Percentiles rank a stretch among this genome's conserved stretches.
Evolutionary conservation across 2,113 vertebrate species (phyloP).

Genomic region (Callipepla squamata): DNA sequence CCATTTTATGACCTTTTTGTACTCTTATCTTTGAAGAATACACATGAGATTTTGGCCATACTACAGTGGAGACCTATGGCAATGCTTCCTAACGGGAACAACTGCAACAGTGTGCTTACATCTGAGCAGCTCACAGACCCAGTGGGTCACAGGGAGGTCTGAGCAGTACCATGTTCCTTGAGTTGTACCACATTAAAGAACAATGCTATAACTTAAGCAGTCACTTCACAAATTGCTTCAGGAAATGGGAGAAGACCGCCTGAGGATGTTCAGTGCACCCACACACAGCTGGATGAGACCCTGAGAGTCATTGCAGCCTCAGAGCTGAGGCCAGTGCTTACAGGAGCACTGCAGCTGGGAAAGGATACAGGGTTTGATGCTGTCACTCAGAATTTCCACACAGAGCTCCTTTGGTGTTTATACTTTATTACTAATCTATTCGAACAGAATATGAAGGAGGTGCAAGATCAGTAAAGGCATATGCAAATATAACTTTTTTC

Average conservation of each 20-base stretch:
- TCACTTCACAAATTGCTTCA: not conserved
- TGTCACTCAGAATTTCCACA: not conserved
- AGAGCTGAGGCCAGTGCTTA: not conserved
- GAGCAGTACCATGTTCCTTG: not conserved
- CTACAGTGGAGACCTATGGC: not conserved
- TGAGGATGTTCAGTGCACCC: not conserved
- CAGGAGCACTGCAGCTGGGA: not conserved
- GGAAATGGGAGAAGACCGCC: not conserved
- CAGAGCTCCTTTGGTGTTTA: not conserved
- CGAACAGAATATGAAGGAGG: constrained; percentile 27
- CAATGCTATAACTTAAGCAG: no score
- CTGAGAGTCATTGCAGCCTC: not conserved
- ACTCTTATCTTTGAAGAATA: not conserved
- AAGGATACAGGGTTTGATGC: not conserved
- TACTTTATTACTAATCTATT: constrained; percentile 52
- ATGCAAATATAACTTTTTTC: constrained; percentile 69
- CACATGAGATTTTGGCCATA: not conserved
- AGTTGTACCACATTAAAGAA: not conserved
- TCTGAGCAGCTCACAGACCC: not conserved
- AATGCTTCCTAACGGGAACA: not conserved
- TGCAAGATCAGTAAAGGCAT: constrained; percentile 59
- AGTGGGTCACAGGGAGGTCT: not conserved
- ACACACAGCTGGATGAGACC: not conserved
- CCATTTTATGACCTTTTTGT: not conserved
- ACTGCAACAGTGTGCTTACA: not conserved